Conservation (phyloP, 1,140 invertebrate species). For the Bombus difficillimus region DNA sequence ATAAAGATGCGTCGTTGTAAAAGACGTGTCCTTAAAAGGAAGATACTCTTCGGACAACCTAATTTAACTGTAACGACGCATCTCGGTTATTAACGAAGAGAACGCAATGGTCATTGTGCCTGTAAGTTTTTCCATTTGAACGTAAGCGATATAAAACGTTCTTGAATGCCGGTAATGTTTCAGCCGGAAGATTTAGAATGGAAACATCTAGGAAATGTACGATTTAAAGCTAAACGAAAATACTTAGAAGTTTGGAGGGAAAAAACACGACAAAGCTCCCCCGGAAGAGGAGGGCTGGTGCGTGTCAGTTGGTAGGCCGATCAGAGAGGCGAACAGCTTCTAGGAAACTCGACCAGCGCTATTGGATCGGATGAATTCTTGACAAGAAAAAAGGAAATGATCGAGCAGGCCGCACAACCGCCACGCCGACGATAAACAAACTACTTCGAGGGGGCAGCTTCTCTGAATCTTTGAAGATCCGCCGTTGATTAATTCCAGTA, state of each 20-base stretch:
- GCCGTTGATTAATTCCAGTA: constrained; percentile 80
- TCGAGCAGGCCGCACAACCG: constrained; percentile 56
- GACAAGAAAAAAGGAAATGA: constrained; percentile 55
- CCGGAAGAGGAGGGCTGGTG: constrained; percentile 65
- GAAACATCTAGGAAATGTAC: too few species aligned
- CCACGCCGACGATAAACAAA: constrained; percentile 78
- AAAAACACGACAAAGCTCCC: constrained; percentile 19
- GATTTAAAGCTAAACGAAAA: constrained; percentile 17
- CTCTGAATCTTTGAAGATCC: constrained; percentile 77
- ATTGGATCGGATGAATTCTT: constrained; percentile 66
- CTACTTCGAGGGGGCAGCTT: constrained; percentile 63
- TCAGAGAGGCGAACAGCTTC: constrained; percentile 72
- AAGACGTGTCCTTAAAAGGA: too few species aligned
- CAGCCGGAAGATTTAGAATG: too few species aligned
- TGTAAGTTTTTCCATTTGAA: too few species aligned
- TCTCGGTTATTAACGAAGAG: too few species aligned
- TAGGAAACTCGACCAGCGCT: constrained; percentile 67
- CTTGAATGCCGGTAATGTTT: too few species aligned
- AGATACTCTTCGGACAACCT: too few species aligned
- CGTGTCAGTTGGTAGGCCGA: constrained; percentile 74
- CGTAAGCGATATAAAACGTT: too few species aligned
- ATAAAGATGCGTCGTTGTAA: too few species aligned
- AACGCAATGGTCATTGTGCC: too few species aligned
- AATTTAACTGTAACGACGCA: too few species aligned
- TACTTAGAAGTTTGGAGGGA: constrained; percentile 11